Evolutionary conservation across 2,888 invertebrate species (phyloP).

Genomic region (Rotaria macrura): DNA sequence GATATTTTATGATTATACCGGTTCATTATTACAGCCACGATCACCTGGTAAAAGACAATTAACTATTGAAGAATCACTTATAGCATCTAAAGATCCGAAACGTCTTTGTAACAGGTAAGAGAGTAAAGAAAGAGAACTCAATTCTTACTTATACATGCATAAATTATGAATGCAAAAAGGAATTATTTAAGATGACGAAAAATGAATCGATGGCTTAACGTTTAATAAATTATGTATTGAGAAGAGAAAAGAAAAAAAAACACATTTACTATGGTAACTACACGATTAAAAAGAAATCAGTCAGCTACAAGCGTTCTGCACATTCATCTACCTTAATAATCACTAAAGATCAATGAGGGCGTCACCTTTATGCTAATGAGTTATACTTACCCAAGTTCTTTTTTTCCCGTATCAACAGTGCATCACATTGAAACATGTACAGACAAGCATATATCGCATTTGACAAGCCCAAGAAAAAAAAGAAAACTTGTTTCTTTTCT

Average conservation of each 20-base stretch:
- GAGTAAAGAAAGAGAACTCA: not conserved
- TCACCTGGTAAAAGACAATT: not conserved
- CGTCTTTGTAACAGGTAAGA: constrained; percentile 21
- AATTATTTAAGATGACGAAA: not conserved
- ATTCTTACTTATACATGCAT: no score
- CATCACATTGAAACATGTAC: no score
- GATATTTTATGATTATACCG: not conserved
- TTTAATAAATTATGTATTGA: not conserved
- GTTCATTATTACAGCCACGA: not conserved
- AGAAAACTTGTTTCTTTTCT: not conserved
- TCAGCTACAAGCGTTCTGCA: not conserved
- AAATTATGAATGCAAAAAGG: not conserved
- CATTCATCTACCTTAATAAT: not conserved
- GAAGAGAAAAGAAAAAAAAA: not conserved
- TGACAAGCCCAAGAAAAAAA: no score
- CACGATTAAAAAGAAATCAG: not conserved
- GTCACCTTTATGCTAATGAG: not conserved
- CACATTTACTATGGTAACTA: not conserved
- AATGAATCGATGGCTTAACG: not conserved
- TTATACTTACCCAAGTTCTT: not conserved
- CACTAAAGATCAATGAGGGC: not conserved
- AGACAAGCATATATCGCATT: no score
- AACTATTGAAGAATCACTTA: not conserved
- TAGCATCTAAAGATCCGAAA: not conserved
- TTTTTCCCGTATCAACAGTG: not conserved